phyloP scores from a whole-genome alignment of 2,113 vertebrate species.

The Eretmochelys imbricata region DNA sequence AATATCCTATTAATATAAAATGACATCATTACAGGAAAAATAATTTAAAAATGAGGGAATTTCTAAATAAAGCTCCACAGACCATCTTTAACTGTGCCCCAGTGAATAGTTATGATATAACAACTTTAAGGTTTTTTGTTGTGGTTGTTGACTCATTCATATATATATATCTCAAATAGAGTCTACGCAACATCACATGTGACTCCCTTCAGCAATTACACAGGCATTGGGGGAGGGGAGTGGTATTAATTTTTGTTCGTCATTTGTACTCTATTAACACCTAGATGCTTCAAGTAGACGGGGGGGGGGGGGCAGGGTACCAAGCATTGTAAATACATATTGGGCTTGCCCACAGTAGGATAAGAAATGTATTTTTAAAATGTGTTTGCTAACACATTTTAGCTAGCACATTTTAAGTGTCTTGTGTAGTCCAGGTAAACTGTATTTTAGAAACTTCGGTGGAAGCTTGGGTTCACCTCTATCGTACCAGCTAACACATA shows the following conservation, averaged over 20 bases:
- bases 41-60: background rate
- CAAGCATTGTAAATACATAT: background rate
- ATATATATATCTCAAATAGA: background rate
- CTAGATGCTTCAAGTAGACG: background rate
- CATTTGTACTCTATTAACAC: background rate
- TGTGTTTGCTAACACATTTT: background rate
- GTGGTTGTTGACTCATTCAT: background rate
- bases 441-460: background rate
- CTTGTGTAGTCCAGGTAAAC: background rate
- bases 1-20: background rate
- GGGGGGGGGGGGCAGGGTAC: background rate
- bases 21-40: background rate
- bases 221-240: rapidly evolving
- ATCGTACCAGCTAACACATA: background rate
- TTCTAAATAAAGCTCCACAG: background rate
- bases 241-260: background rate
- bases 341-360: background rate
- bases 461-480: background rate
- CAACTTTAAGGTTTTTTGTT: background rate
- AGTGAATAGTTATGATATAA: background rate
- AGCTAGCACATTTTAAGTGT: background rate
- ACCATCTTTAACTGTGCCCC: background rate
- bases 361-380: background rate
- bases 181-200: background rate
- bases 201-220: background rate